A percentile compares a stretch with the other conserved stretches of the same genome.
These are phyloP conservation scores for Montipora capricornis DNA, from an alignment of 64 coral and sea anemone genomes.

Conservation along the genomic window DNA sequence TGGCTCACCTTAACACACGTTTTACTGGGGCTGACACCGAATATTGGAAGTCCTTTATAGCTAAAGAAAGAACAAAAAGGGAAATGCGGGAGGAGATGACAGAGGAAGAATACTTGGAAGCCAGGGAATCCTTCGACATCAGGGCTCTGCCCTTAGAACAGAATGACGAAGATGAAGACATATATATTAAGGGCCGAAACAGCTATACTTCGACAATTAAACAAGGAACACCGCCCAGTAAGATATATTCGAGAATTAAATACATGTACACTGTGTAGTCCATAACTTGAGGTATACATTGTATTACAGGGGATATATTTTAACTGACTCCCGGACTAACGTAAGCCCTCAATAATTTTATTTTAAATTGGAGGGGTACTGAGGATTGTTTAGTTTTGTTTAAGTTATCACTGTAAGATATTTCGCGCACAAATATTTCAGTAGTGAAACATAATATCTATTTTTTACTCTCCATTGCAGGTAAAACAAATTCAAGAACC, in stretches of 20 bases:
- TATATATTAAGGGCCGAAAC: background rate
- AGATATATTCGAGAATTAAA: background rate
- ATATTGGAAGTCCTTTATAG: conserved; percentile 1
- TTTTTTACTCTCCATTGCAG: background rate
- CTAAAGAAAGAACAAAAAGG: background rate
- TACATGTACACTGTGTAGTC: background rate
- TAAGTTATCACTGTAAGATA: background rate
- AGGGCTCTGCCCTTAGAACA: background rate
- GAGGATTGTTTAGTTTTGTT: background rate
- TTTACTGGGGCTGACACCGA: background rate
- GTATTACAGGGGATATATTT: background rate
- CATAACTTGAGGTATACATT: background rate
- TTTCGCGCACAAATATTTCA: background rate
- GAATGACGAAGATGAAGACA: background rate
- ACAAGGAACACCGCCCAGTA: background rate
- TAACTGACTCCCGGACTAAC: background rate
- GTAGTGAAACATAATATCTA: background rate
- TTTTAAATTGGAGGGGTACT: background rate
- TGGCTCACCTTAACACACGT: too few relatives aligned
- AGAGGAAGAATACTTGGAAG: background rate
- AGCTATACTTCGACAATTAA: background rate
- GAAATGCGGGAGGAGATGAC: conserved; percentile 4
- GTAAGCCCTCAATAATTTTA: background rate
- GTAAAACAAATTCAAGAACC: background rate
- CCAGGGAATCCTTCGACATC: conserved; percentile 32